phyloP scores from a whole-genome alignment of 1,140 invertebrate species.

The Thaumetopoea pityocampa region DNA sequence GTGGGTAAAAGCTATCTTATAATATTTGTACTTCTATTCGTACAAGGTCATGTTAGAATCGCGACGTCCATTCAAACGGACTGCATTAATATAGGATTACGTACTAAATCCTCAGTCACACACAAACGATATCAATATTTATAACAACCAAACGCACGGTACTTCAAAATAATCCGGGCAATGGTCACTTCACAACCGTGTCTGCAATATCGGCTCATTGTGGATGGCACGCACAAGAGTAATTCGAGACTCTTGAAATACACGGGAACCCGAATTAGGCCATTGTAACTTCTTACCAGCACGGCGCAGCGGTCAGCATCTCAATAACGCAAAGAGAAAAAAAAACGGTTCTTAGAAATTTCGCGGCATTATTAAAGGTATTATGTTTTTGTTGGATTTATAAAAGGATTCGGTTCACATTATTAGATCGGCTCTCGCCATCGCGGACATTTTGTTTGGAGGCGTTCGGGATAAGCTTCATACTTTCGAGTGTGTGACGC shows the following conservation, averaged over 20 bases:
- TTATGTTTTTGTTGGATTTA: constrained; percentile 15
- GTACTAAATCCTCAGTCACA: no score
- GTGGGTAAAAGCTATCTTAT: no score
- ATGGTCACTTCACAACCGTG: constrained; percentile 19
- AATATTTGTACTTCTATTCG: no score
- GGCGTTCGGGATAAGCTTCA: constrained; percentile 21
- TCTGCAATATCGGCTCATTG: constrained; percentile 10
- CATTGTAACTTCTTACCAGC: constrained; percentile 10
- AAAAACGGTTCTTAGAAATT: constrained; percentile 27
- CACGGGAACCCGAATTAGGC: constrained; percentile 18
- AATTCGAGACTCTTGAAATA: constrained; percentile 20
- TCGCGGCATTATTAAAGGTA: constrained; percentile 21
- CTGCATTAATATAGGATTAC: no score
- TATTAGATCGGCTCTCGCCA: constrained; percentile 20
- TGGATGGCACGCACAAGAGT: constrained; percentile 21
- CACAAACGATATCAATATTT: constrained; percentile 8
- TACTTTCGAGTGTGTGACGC: constrained; percentile 13
- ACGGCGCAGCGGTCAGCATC: constrained; percentile 27
- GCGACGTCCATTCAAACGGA: no score
- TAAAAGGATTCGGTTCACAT: constrained; percentile 28
- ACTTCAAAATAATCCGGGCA: constrained; percentile 14
- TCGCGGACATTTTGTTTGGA: constrained; percentile 26
- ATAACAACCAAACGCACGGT: neutral
- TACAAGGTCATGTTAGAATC: no score
- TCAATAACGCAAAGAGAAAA: constrained; percentile 8